A percentile compares a stretch with the other conserved stretches of the same genome.
phyloP scores from a whole-genome alignment of 1,140 invertebrate genomes.

The Drosophila bocqueti region DNA sequence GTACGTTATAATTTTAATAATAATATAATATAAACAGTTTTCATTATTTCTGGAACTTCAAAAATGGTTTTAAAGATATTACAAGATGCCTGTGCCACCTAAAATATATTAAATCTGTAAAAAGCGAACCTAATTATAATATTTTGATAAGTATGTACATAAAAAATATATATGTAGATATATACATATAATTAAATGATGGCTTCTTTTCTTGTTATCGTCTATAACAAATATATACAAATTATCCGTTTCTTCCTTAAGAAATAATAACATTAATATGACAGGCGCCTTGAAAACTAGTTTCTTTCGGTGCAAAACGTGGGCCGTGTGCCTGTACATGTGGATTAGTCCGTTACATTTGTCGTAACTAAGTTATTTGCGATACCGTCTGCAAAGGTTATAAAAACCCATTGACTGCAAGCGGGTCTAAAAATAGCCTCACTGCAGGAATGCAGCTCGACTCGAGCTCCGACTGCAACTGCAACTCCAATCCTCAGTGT shows the following conservation, averaged over 20 bases:
- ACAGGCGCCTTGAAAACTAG: not conserved
- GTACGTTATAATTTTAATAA: no score
- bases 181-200: no score
- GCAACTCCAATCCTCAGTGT: constrained; percentile 19
- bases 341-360: constrained; percentile 43
- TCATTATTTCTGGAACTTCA: not conserved
- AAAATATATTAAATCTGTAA: not conserved
- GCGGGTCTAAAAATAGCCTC: constrained; percentile 73
- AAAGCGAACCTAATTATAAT: no score
- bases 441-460: constrained; percentile 74
- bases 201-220: no score
- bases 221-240: no score
- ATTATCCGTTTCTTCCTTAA: not conserved
- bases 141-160: no score
- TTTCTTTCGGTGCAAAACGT: constrained; percentile 18
- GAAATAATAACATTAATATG: not conserved
- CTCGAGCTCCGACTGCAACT: constrained; percentile 24
- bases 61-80: not conserved
- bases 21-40: no score
- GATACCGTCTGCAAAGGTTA: constrained; percentile 42
- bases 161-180: not conserved
- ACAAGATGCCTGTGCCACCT: not conserved
- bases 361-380: constrained; percentile 51
- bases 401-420: constrained; percentile 73
- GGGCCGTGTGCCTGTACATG: not conserved